A percentile compares a stretch with the other conserved stretches of the same genome.
Evolutionary conservation across 2,888 invertebrate species (phyloP).

Genomic region (Meteorus colon): DNA sequence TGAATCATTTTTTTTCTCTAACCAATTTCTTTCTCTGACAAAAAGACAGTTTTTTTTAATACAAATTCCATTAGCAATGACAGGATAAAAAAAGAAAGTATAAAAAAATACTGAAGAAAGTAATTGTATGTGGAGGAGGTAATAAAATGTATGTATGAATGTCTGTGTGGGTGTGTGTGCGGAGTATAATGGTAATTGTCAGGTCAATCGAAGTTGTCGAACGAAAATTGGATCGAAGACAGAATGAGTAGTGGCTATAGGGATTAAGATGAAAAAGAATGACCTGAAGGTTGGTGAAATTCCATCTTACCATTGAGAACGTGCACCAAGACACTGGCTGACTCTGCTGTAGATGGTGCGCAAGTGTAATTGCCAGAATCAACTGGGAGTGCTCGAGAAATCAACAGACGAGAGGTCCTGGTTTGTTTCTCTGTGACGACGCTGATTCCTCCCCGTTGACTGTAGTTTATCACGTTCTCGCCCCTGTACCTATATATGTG

Average conservation of each 20-base stretch:
- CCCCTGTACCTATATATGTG: constrained; percentile 75
- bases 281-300: constrained; percentile 31
- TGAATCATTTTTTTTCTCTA: neutral
- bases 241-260: constrained; percentile 32
- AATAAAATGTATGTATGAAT: neutral
- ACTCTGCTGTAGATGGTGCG: constrained; percentile 80
- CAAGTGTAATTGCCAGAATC: constrained; percentile 81
- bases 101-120: neutral
- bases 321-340: constrained; percentile 88
- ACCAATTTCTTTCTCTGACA: neutral
- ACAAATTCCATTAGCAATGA: constrained; percentile 6
- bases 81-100: neutral
- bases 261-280: constrained; percentile 40
- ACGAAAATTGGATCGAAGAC: constrained; percentile 33
- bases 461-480: constrained; percentile 77
- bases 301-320: constrained; percentile 83
- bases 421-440: constrained; percentile 76
- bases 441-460: constrained; percentile 76
- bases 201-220: constrained; percentile 32
- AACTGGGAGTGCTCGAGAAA: constrained; percentile 78
- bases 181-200: constrained; percentile 23
- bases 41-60: neutral
- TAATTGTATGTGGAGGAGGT: neutral
- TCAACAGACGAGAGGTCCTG: constrained; percentile 75
- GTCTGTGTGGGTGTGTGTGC: neutral